phyloP scores from a whole-genome alignment of 2,888 invertebrate genomes.

The Oscheius onirici region DNA sequence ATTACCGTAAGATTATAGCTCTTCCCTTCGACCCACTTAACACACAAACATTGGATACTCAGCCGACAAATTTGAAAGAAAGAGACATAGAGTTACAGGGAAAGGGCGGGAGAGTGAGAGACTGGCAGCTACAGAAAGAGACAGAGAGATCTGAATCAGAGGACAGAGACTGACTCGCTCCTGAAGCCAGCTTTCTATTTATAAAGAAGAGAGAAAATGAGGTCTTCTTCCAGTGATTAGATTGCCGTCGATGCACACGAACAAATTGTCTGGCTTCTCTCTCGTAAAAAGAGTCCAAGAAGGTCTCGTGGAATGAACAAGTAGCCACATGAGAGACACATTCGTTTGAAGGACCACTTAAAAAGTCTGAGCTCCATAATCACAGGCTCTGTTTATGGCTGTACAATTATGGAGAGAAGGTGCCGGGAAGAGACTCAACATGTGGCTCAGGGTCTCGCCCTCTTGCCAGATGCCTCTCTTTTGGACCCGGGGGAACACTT shows the following conservation, averaged over 20 bases:
- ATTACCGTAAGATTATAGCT: too few relatives aligned
- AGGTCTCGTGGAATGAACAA: not conserved
- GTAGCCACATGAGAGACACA: not conserved
- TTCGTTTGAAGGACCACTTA: not conserved
- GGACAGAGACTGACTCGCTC: constrained; percentile 5
- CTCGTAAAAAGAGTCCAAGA: not conserved
- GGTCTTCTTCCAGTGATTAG: too few relatives aligned
- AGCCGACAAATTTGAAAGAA: too few relatives aligned
- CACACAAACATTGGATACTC: too few relatives aligned
- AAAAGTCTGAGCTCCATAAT: too few relatives aligned
- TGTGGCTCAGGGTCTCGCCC: too few relatives aligned
- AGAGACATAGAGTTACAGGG: too few relatives aligned
- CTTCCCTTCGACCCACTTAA: too few relatives aligned
- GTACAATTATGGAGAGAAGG: not conserved
- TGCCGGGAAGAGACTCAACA: not conserved
- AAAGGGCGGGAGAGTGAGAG: too few relatives aligned
- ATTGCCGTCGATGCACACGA: too few relatives aligned
- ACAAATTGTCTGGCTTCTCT: not conserved
- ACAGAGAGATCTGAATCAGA: constrained; percentile 19
- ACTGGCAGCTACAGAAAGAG: not conserved
- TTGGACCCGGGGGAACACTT: not conserved
- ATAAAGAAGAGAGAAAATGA: too few relatives aligned
- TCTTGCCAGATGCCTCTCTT: not conserved
- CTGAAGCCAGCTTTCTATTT: too few relatives aligned
- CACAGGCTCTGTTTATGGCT: not conserved